A percentile compares a stretch with the other conserved stretches of the same genome.
phyloP scores from a whole-genome alignment of 2,113 vertebrate species.

The Pterocles gutturalis region DNA sequence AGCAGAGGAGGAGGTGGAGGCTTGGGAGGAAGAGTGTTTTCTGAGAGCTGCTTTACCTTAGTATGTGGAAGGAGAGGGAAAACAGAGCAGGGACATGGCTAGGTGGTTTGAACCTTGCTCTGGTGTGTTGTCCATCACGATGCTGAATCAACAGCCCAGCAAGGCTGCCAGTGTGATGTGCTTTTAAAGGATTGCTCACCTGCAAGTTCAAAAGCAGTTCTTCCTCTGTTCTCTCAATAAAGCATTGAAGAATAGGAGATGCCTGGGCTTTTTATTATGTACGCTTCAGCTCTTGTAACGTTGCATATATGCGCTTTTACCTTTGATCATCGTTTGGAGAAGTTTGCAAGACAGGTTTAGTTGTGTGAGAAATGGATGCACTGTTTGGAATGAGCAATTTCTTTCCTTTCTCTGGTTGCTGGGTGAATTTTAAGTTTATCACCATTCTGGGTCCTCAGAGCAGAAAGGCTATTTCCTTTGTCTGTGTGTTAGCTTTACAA shows the following conservation, averaged over 20 bases:
- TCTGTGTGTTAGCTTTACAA: not conserved
- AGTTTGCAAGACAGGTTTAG: conserved; percentile 25
- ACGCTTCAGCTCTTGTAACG: not conserved
- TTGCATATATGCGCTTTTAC: conserved; percentile 18
- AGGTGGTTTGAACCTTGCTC: not conserved
- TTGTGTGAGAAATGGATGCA: not conserved
- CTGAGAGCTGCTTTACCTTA: not conserved
- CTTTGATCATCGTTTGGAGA: conserved; percentile 45
- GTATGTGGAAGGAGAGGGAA: not conserved
- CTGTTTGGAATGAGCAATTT: not conserved
- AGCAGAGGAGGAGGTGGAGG: not conserved
- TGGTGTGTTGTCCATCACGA: not conserved
- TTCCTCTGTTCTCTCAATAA: not conserved
- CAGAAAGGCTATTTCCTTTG: conserved; percentile 12
- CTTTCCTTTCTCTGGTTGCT: conserved; percentile 5
- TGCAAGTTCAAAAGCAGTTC: conserved; percentile 5
- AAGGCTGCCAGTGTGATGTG: not conserved
- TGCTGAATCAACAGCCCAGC: not conserved
- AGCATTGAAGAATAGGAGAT: conserved; percentile 14
- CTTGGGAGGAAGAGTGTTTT: not conserved
- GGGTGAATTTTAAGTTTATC: conserved; percentile 34
- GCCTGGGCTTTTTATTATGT: not conserved
- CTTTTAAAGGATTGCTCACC: not conserved
- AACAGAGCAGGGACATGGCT: not conserved
- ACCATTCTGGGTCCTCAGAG: not conserved